Evolutionary conservation across 2,888 invertebrate genomes (phyloP), one percentile per base, ranked within the genome.

Genomic region (Plagodis pulveraria): DNA sequence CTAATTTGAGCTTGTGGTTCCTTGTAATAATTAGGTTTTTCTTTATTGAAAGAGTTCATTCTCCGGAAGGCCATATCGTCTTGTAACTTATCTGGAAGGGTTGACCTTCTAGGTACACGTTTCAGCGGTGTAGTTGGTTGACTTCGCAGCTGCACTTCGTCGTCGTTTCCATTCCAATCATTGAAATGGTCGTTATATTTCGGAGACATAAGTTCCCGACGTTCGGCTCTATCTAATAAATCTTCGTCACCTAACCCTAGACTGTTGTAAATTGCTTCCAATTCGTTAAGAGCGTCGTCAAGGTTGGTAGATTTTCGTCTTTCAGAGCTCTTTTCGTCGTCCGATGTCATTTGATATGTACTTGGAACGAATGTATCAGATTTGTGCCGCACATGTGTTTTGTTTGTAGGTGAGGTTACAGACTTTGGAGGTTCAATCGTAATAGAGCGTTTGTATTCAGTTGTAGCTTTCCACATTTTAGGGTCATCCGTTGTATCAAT

Each of bases 181-280:
- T 92, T 92, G 65, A 85, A 89, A 70, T 86, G 82, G 65, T 91
- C 88, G 73, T 87, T 89, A 70, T 85, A 85, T 79, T 91, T 92
- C 43, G 92, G 91, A 49, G 92, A 94, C 89, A 93, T 95, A 73
- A 94, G 86, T 85, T 95, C 96, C 59, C 96, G 92, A 60, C 95
- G 94, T 83, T 97, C 96, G 9, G 97, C 97, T 76, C 96, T 93
- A 77, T 97, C 97, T 52, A 97, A 83, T 58, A 97, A 92, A 86
- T 97, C 96, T 81, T 97, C 96, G 77, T 97, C 97, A 0, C 96
- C 96, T 51, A 98, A 90, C n/a, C 96, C 95, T 57, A 98, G 93
- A 73, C 97, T 97, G 72, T 97, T 96, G 79, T 97, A 97, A 77
- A 98, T 98, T n/a, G 96, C 96, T 91, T 98, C 98, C 56, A 98